Base-by-base conservation (phyloP, 1,140 invertebrate species). In the Gonatopus flavifemur region DNA sequence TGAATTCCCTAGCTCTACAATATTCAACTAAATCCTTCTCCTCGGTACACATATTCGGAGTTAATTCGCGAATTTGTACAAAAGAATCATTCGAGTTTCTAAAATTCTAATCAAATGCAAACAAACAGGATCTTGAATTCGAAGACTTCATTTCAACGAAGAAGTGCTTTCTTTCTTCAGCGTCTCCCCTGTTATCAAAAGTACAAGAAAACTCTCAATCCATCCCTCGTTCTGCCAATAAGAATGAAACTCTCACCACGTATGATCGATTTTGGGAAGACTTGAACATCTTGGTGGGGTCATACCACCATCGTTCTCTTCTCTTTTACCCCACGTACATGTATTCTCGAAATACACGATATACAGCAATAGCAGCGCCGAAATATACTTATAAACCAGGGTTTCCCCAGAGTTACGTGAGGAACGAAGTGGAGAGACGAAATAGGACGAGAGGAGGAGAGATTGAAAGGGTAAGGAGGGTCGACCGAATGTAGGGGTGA, bases 261-360 rank as follows among this genome's bases (percentile, higher is more conserved):
- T 71, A 71, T 73, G 69, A 71, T 71, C 66, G 69, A 71, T 73
- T 73, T n/a, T n/a, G n/a, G n/a, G n/a, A n/a, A n/a, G n/a, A n/a
- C 55, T 52, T 64, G 65, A 66, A 55, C 60, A 63, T 55, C 41
- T 59, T 35, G 61, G 41, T 51, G 57, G 59, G 49, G 59, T 38
- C 54, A 39, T 52, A 58, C 59, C 62, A 62, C 69, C 58, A 59
- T 63, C 56, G 57, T 49, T 53, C 40, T 60, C 52, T 40, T 24
- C 52, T 52, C 28, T 39, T 33, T 10, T 12, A 12, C 37, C 32
- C 13, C 13, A 21, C 31, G 44, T 32, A 15, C 20, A 21, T 35
- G 55, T 50, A 63, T 63, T 47, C 42, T 38, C 39, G 40, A 33
- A 20, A 59, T 54, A 52, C 64, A 53, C 55, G 62, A 60, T 57